A percentile compares a stretch with the other conserved stretches of the same genome.
Evolutionary conservation across 2,797 vertebrate genomes (phyloP).

Genomic region (Gouania willdenowi): DNA sequence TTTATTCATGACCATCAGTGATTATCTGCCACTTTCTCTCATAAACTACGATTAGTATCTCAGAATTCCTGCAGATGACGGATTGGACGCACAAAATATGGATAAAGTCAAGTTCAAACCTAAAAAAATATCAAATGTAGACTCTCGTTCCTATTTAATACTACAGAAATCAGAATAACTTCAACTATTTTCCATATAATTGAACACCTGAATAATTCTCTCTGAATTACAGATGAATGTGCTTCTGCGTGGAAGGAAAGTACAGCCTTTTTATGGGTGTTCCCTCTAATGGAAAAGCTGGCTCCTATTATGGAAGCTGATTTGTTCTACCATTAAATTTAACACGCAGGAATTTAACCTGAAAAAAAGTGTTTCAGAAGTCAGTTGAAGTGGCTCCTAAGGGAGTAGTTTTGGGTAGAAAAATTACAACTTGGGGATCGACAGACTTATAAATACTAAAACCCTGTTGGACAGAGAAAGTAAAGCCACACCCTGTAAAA

Average conservation of each 20-base stretch:
- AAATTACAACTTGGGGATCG: conserved; percentile 38
- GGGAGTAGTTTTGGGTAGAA: conserved; percentile 9
- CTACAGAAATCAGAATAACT: conserved; percentile 19
- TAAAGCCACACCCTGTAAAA: conserved; percentile 17
- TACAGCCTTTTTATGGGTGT: conserved; percentile 14
- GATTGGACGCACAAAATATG: conserved; percentile 22
- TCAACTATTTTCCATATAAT: conserved; percentile 31
- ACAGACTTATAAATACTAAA: conserved; percentile 32
- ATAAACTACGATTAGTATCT: conserved; percentile 17
- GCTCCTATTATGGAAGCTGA: conserved; percentile 29
- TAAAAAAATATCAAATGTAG: conserved; percentile 11
- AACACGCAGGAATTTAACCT: conserved; percentile 42
- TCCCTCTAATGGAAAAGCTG: conserved; percentile 44
- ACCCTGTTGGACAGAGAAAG: conserved; percentile 3
- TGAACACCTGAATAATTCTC: conserved; percentile 30
- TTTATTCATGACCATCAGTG: not conserved
- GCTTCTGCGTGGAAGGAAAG: conserved; percentile 33
- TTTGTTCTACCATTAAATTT: conserved; percentile 54
- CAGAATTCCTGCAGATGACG: conserved; percentile 23
- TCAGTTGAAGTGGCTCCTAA: conserved; percentile 39
- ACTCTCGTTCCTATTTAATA: conserved; percentile 22
- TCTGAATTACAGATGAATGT: conserved; percentile 36
- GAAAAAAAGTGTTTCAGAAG: conserved; percentile 44
- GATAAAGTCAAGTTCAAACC: conserved; percentile 17
- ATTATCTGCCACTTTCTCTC: conserved; percentile 10